Evolutionary conservation across 2,797 vertebrate genomes (phyloP).

Genomic region (Synanceia verrucosa): DNA sequence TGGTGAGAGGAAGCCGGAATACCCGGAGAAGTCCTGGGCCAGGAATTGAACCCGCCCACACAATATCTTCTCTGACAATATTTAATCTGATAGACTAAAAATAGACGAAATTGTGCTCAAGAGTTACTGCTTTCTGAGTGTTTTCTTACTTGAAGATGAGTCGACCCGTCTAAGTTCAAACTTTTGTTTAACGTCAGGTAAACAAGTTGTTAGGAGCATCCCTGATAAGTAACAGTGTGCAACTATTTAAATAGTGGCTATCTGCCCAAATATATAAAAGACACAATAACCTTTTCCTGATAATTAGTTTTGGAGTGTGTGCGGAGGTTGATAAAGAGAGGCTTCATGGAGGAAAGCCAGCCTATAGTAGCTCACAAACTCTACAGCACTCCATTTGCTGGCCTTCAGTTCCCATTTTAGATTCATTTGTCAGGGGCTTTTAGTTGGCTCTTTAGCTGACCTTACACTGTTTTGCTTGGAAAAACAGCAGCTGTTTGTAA

Average conservation of each 20-base stretch:
- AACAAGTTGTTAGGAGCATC: background rate
- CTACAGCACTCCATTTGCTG: slow-evolving; percentile 25
- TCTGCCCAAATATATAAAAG: background rate
- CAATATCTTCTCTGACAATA: too few relatives aligned
- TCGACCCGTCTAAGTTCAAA: background rate
- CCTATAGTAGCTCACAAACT: slow-evolving; percentile 14
- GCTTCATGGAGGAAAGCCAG: background rate
- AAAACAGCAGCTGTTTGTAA: slow-evolving; percentile 54
- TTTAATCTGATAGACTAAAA: background rate
- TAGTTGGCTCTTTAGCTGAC: slow-evolving; percentile 45
- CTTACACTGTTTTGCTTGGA: slow-evolving; percentile 62
- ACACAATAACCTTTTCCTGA: background rate
- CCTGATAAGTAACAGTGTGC: background rate
- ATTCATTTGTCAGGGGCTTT: slow-evolving; percentile 73
- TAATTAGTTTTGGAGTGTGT: slow-evolving; percentile 8
- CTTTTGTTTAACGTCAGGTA: background rate
- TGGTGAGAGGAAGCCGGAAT: too few relatives aligned
- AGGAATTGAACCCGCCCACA: too few relatives aligned
- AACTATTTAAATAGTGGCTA: background rate
- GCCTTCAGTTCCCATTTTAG: slow-evolving; percentile 58
- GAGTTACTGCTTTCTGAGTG: background rate
- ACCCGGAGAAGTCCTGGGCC: too few relatives aligned
- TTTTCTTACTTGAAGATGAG: background rate
- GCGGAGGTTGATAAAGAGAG: slow-evolving; percentile 8
- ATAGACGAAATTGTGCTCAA: background rate